Percentiles rank a stretch among this genome's conserved stretches.
phyloP scores from a whole-genome alignment of 2,797 vertebrate genomes.

The Epinephelus coioides region DNA sequence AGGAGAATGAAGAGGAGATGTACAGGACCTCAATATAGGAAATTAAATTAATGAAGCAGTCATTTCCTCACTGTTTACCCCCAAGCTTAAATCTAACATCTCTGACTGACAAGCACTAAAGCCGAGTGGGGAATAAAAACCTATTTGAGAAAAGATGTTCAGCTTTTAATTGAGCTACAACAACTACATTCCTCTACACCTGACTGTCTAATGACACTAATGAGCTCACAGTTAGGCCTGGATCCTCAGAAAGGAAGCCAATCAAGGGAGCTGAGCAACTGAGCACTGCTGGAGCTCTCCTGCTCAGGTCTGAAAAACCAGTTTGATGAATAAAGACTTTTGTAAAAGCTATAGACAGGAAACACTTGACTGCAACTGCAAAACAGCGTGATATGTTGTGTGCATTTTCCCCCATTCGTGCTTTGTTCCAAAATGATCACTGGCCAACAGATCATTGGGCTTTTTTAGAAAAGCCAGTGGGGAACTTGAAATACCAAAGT shows the following conservation, averaged over 20 bases:
- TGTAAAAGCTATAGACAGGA: slow-evolving; percentile 26
- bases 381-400: slow-evolving; percentile 34
- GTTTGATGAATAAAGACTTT: slow-evolving; percentile 46
- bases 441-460: slow-evolving; percentile 32
- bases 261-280: slow-evolving; percentile 33
- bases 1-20: neutral
- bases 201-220: slow-evolving; percentile 47
- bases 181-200: slow-evolving; percentile 11
- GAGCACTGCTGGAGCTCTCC: slow-evolving; percentile 42
- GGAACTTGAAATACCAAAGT: slow-evolving; percentile 31
- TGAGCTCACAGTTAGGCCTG: slow-evolving; percentile 35
- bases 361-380: slow-evolving; percentile 20
- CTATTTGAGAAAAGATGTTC: slow-evolving; percentile 23
- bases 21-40: neutral
- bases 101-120: slow-evolving; percentile 22
- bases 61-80: slow-evolving; percentile 5
- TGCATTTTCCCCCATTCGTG: neutral
- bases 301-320: slow-evolving; percentile 27
- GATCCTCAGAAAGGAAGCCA: slow-evolving; percentile 37
- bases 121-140: slow-evolving; percentile 38
- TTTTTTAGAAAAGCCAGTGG: slow-evolving; percentile 39
- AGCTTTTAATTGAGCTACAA: slow-evolving; percentile 52
- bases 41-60: slow-evolving; percentile 11
- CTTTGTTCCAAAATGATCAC: slow-evolving; percentile 30
- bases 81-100: slow-evolving; percentile 2